Conservation (phyloP, 1,140 invertebrate genomes). For the Archegozetes longisetosus region DNA sequence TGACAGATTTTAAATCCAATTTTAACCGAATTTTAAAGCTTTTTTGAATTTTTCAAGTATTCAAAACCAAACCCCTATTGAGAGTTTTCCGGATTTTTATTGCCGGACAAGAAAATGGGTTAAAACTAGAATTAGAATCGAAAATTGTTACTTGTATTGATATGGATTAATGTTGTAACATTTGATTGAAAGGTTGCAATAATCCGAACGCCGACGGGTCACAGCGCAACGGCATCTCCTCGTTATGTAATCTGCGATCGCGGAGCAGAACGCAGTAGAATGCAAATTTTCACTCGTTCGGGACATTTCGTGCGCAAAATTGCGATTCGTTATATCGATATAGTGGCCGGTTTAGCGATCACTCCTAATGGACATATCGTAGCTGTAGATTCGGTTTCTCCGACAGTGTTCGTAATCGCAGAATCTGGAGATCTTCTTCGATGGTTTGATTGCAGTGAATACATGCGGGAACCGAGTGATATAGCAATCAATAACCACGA, state of each 20-base stretch:
- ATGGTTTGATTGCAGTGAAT: conserved; percentile 93
- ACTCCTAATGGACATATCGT: conserved; percentile 78
- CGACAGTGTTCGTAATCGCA: conserved; percentile 77
- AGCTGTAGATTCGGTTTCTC: conserved; percentile 89
- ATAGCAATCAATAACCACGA: conserved; percentile 81
- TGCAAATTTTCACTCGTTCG: conserved; percentile 66
- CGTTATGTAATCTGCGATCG: conserved; percentile 89
- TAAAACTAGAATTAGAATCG: too few relatives aligned
- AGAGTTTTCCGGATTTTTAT: too few relatives aligned
- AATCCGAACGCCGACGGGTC: conserved; percentile 51
- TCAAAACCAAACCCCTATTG: too few relatives aligned
- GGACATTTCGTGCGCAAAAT: conserved; percentile 68
- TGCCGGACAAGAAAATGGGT: too few relatives aligned
- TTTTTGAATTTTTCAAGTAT: too few relatives aligned
- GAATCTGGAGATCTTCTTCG: conserved; percentile 72
- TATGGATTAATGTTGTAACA: conserved; percentile 1
- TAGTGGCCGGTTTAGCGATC: conserved; percentile 86
- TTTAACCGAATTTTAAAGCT: too few relatives aligned
- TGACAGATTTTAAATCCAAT: too few relatives aligned
- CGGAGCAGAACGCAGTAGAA: conserved; percentile 82
- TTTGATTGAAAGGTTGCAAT: conserved; percentile 49
- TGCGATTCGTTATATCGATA: conserved; percentile 79
- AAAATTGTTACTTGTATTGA: not conserved
- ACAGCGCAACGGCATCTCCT: not conserved
- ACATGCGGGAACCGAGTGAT: conserved; percentile 91